A percentile compares a stretch with the other conserved stretches of the same genome.
phyloP scores from a whole-genome alignment of 2,113 vertebrate species.

The Thalassoma bifasciatum region DNA sequence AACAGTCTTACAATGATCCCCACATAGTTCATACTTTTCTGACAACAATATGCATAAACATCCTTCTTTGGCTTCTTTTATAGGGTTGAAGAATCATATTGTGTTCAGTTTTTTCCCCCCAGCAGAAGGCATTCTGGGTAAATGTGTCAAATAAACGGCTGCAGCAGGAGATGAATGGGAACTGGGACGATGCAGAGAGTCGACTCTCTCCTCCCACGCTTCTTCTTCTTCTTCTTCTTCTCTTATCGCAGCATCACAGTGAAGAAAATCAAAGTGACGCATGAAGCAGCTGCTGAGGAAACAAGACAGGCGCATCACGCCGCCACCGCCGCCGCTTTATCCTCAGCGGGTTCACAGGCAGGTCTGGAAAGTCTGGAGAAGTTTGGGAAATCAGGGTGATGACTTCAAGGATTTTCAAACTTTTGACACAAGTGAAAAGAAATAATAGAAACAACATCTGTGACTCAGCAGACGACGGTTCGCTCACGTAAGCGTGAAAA shows the following conservation, averaged over 20 bases:
- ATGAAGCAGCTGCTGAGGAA: slow-evolving; percentile 12
- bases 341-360: not conserved
- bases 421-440: slow-evolving; percentile 12
- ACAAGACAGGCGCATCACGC: slow-evolving; percentile 18
- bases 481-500: not conserved
- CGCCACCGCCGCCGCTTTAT: slow-evolving; percentile 13
- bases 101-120: not conserved
- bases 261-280: slow-evolving; percentile 35
- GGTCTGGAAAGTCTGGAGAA: slow-evolving; percentile 21
- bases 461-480: not conserved
- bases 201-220: slow-evolving; percentile 11
- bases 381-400: not conserved
- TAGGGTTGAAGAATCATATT: not conserved
- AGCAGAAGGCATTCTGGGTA: not conserved
- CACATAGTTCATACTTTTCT: too few relatives aligned
- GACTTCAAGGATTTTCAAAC: slow-evolving; percentile 19
- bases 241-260: slow-evolving; percentile 30
- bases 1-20: too few relatives aligned
- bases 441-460: not conserved
- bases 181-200: slow-evolving; percentile 2
- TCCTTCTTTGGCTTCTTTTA: too few relatives aligned
- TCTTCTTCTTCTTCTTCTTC: too few relatives aligned
- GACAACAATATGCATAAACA: too few relatives aligned
- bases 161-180: not conserved
- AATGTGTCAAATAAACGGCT: slow-evolving; percentile 6